Conservation (phyloP, 2,888 invertebrate species). For the Oegoconia quadripuncta region DNA sequence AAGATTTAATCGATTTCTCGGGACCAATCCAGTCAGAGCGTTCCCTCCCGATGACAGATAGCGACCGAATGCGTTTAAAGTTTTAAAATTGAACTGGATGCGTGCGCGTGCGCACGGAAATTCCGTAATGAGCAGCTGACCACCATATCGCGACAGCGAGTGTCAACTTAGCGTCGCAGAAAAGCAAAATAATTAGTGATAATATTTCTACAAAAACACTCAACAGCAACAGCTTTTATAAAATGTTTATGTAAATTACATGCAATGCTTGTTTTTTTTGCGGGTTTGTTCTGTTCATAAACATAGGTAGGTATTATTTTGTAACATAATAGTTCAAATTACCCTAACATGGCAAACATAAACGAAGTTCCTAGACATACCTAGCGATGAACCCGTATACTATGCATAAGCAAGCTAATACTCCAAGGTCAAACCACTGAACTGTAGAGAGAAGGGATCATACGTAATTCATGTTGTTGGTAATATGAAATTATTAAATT, state of each 20-base stretch:
- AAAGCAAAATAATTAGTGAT: conserved; percentile 50
- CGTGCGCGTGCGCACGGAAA: conserved; percentile 37
- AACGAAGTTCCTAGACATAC: too few relatives aligned
- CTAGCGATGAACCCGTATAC: too few relatives aligned
- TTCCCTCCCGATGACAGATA: conserved; percentile 70
- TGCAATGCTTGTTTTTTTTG: too few relatives aligned
- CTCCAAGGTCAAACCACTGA: too few relatives aligned
- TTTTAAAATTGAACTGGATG: conserved; percentile 50
- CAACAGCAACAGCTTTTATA: background rate
- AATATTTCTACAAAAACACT: conserved; percentile 35
- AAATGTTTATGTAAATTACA: background rate
- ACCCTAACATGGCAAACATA: too few relatives aligned
- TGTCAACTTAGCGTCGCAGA: conserved; percentile 59
- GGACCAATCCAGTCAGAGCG: conserved; percentile 44
- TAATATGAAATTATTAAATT: too few relatives aligned
- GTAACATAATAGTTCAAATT: too few relatives aligned
- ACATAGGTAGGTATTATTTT: too few relatives aligned
- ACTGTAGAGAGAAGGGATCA: too few relatives aligned
- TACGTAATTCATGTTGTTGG: too few relatives aligned
- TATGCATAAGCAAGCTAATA: too few relatives aligned
- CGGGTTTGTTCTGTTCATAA: background rate
- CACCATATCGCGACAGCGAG: conserved; percentile 39
- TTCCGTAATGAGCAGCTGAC: conserved; percentile 67
- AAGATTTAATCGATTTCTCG: conserved; percentile 60
- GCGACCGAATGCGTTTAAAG: conserved; percentile 61